A percentile compares a stretch with the other conserved stretches of the same genome.
These are phyloP conservation scores for Tridacna crocea DNA, from an alignment of 2,888 invertebrate genomes.

Conservation along the genomic window DNA sequence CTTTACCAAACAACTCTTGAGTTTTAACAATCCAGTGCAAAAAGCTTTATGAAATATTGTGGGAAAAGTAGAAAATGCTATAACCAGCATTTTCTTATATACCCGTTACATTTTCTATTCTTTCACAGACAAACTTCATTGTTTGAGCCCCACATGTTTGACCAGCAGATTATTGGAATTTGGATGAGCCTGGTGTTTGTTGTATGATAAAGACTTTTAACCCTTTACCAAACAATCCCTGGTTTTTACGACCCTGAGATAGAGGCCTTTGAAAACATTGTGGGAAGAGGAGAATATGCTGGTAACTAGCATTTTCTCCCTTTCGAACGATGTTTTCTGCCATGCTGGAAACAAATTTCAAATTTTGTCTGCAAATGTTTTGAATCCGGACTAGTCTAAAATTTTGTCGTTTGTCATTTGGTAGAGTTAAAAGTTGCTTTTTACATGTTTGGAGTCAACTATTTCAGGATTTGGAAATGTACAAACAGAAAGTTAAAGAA, in stretches of 20 bases:
- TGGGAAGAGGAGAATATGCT: conserved; percentile 1
- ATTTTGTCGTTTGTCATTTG: neutral
- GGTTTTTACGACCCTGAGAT: neutral
- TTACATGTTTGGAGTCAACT: too few species aligned
- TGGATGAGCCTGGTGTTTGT: too few species aligned
- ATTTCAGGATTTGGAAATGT: conserved; percentile 94
- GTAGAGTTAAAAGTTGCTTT: neutral
- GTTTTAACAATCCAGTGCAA: neutral
- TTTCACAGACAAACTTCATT: too few species aligned
- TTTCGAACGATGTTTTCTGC: neutral
- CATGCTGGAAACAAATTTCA: neutral
- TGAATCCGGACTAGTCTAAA: neutral
- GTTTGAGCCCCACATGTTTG: too few species aligned
- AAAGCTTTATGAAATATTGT: neutral
- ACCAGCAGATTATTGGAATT: too few species aligned
- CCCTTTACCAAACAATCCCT: too few species aligned
- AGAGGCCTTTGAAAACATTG: neutral
- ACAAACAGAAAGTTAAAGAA: conserved; percentile 94
- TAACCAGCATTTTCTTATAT: neutral
- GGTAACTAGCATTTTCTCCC: neutral
- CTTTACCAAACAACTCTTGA: too few species aligned
- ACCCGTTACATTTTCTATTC: too few species aligned
- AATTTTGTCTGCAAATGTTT: neutral
- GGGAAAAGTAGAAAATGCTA: conserved; percentile 6
- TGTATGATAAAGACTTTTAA: too few species aligned